phyloP scores from a whole-genome alignment of 2,888 invertebrate species.

The Lepas anatifera region DNA sequence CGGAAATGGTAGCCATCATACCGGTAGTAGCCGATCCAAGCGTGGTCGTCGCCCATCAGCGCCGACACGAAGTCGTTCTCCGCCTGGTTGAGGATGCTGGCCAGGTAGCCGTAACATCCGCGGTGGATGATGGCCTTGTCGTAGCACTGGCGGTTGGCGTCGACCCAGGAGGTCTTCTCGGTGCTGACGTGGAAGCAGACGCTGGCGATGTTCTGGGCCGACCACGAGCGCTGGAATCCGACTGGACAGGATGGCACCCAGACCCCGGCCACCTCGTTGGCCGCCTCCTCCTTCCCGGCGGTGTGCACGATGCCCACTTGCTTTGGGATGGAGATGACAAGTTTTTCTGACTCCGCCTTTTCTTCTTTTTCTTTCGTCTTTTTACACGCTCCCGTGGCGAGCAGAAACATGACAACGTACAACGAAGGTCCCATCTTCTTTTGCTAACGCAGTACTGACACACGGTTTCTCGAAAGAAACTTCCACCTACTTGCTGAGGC shows the following conservation, averaged over 20 bases:
- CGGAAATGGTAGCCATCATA: not conserved
- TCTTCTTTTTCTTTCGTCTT: too few species aligned
- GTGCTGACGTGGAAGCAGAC: not conserved
- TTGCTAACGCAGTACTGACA: too few species aligned
- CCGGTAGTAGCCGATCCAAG: not conserved
- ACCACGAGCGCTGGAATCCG: not conserved
- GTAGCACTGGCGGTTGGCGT: not conserved
- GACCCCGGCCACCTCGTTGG: too few species aligned
- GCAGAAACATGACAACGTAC: too few species aligned
- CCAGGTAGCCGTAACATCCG: not conserved
- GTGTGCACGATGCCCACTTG: too few species aligned
- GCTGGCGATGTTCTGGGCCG: conserved; percentile 6
- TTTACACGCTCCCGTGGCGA: too few species aligned
- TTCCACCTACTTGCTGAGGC: too few species aligned
- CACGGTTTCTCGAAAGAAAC: too few species aligned
- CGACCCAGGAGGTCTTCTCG: not conserved
- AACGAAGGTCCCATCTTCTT: too few species aligned
- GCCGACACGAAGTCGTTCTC: not conserved
- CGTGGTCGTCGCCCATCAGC: conserved; percentile 8
- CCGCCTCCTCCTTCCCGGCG: too few species aligned
- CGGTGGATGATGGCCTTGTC: not conserved
- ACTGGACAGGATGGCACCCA: not conserved
- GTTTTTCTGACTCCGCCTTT: too few species aligned
- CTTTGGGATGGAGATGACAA: too few species aligned
- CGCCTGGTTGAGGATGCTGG: not conserved